Conservation (phyloP, 2,113 vertebrate species). For the Climacteris rufus region DNA sequence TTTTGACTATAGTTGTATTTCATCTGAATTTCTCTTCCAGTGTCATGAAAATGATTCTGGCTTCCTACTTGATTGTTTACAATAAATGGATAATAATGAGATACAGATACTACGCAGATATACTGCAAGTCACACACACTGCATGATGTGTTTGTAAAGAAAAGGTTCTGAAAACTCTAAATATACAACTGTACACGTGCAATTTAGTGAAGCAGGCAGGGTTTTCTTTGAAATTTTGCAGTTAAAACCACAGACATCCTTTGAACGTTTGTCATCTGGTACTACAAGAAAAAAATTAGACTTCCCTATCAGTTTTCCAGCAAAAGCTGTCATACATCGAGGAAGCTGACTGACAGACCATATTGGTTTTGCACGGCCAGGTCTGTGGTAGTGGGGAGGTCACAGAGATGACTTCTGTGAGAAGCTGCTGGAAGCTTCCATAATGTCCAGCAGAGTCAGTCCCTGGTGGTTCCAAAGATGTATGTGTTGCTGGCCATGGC, state of each 20-base stretch:
- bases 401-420: too few relatives aligned
- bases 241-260: neutral
- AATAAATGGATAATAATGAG: neutral
- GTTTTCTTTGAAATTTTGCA: neutral
- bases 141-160: neutral
- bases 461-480: too few relatives aligned
- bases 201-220: neutral
- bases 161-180: neutral
- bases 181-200: neutral
- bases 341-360: neutral
- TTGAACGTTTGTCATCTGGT: neutral
- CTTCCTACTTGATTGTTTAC: neutral
- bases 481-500: too few relatives aligned
- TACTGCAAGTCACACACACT: neutral
- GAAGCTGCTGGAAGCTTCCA: too few relatives aligned
- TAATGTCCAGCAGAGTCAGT: too few relatives aligned
- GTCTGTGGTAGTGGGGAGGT: too few relatives aligned
- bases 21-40: neutral
- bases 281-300: neutral
- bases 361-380: too few relatives aligned
- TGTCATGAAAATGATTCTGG: neutral
- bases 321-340: neutral
- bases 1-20: neutral
- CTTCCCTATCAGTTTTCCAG: neutral
- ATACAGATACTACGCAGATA: accelerated